phyloP scores from a whole-genome alignment of 2,888 invertebrate species.

The Mesochorus sp. region DNA sequence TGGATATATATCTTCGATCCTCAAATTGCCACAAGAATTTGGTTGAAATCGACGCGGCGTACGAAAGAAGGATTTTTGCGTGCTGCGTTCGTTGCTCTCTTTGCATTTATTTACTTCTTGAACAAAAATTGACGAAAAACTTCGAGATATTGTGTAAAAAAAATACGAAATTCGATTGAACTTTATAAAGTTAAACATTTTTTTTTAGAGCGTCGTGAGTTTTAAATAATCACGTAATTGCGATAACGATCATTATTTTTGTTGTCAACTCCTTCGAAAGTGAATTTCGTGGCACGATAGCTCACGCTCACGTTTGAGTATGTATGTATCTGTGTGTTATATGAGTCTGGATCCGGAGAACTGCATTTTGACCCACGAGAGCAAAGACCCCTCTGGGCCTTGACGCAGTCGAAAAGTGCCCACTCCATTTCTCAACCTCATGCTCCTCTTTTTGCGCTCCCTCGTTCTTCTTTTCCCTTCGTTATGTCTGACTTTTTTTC shows the following conservation, averaged over 20 bases:
- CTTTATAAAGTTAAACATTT: neutral
- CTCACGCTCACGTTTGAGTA: neutral
- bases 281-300: conserved; percentile 31
- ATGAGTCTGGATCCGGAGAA: conserved; percentile 66
- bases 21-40: conserved; percentile 56
- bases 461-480: conserved; percentile 27
- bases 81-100: neutral
- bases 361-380: conserved; percentile 73
- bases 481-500: conserved; percentile 43
- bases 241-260: neutral
- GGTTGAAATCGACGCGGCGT: conserved; percentile 46
- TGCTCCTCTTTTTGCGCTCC: conserved; percentile 61
- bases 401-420: conserved; percentile 72
- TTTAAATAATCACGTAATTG: too few relatives aligned
- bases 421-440: conserved; percentile 61
- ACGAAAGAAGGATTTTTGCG: conserved; percentile 6
- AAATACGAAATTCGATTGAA: too few relatives aligned
- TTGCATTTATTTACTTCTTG: neutral
- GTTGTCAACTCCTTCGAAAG: conserved; percentile 59
- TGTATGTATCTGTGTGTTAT: conserved; percentile 62
- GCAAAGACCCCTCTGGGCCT: conserved; percentile 80
- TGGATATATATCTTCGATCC: conserved; percentile 29
- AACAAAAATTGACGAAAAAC: neutral
- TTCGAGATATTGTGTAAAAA: too few relatives aligned
- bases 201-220: neutral